Evolutionary conservation across 2,113 vertebrate species (phyloP).

Genomic region (Fregata magnificens): DNA sequence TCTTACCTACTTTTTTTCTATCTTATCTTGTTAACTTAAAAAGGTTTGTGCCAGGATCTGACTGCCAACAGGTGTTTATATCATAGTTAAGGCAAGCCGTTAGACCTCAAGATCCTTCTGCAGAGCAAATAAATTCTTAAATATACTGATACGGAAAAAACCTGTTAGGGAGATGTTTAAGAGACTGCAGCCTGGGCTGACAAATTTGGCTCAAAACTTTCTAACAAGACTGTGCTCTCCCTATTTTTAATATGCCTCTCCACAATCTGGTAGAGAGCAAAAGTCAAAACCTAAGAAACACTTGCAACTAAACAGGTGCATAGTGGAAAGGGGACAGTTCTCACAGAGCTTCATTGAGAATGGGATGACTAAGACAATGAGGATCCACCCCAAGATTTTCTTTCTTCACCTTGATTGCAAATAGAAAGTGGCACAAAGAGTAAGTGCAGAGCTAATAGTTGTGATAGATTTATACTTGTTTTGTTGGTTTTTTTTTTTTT

Average conservation of each 20-base stretch:
- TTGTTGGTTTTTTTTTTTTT: neutral
- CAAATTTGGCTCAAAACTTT: neutral
- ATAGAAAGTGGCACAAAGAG: neutral
- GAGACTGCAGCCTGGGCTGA: neutral
- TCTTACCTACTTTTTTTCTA: neutral
- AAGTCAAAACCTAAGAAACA: neutral
- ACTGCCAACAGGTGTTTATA: neutral
- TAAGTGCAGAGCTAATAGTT: neutral
- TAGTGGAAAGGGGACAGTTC: neutral
- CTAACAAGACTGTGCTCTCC: neutral
- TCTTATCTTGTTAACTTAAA: neutral
- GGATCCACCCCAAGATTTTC: neutral
- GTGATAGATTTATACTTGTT: neutral
- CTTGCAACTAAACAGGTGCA: neutral
- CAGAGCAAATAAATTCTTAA: neutral
- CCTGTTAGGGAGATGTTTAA: fast-evolving
- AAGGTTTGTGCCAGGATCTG: neutral
- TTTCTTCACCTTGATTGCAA: neutral
- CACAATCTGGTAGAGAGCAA: neutral
- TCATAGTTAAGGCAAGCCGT: neutral
- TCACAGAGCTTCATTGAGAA: neutral
- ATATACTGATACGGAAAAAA: neutral
- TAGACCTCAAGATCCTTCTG: neutral
- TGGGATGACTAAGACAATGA: neutral
- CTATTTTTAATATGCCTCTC: neutral